These are phyloP conservation scores for Diadumene lineata DNA, from an alignment of 92 coral and sea anemone genomes.

Conservation along the genomic window DNA sequence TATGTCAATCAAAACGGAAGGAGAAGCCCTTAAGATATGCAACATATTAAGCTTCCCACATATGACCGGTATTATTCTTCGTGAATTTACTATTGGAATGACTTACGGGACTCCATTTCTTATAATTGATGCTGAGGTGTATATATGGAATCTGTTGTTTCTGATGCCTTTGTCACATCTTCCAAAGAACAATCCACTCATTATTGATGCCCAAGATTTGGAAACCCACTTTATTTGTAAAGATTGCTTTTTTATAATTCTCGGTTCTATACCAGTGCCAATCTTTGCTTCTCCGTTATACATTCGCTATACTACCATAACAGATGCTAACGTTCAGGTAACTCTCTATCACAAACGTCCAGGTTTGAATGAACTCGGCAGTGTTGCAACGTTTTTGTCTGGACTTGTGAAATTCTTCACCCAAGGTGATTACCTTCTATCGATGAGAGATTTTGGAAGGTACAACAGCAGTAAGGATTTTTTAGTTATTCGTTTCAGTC, in stretches of 20 bases:
- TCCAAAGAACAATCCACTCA: conserved; percentile 47
- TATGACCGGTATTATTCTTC: conserved; percentile 42
- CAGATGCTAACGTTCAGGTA: conserved; percentile 34
- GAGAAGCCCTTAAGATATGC: conserved; percentile 39
- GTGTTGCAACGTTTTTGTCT: conserved; percentile 33
- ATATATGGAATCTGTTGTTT: conserved; percentile 46
- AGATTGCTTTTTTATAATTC: conserved; percentile 60
- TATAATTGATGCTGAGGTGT: conserved; percentile 39
- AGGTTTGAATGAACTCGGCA: conserved; percentile 37
- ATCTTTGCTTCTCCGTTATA: conserved; percentile 65
- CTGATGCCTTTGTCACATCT: conserved; percentile 59
- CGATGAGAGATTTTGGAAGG: conserved; percentile 49
- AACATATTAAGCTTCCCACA: conserved; percentile 7
- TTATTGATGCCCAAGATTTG: conserved; percentile 54
- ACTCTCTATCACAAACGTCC: conserved; percentile 60
- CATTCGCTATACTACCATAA: conserved; percentile 36
- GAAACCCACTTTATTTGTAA: conserved; percentile 52
- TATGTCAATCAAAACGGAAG: conserved; percentile 43
- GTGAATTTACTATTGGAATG: conserved; percentile 49
- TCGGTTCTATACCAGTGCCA: conserved; percentile 53
- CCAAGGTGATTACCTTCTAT: conserved; percentile 39
- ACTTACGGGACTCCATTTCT: conserved; percentile 58
- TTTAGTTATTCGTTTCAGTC: conserved; percentile 44
- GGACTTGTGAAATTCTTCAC: conserved; percentile 55
- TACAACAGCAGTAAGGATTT: conserved; percentile 38